These are phyloP conservation scores for Morone chrysops DNA, from an alignment of 2,113 vertebrate genomes.

Conservation along the genomic window DNA sequence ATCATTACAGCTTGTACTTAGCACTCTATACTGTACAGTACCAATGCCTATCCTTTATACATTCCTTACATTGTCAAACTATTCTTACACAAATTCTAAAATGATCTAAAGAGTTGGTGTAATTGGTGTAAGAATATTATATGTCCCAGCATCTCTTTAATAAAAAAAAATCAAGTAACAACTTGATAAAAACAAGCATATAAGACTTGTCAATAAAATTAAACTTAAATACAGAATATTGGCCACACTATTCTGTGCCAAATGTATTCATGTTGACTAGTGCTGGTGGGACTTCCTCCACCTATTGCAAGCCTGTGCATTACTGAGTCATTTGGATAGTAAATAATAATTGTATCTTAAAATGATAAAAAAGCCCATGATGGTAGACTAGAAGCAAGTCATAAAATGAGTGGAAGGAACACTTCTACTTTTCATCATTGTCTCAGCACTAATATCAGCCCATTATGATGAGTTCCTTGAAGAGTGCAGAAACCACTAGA, in stretches of 20 bases:
- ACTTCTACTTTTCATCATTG: conserved; percentile 54
- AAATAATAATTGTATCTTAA: conserved; percentile 51
- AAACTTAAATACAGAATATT: conserved; percentile 79
- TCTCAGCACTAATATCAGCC: conserved; percentile 66
- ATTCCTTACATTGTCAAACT: conserved; percentile 73
- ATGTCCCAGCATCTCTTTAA: conserved; percentile 64
- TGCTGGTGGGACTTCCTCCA: conserved; percentile 59
- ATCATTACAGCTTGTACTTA: conserved; percentile 62
- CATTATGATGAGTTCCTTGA: conserved; percentile 22
- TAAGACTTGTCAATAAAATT: conserved; percentile 78
- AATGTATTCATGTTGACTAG: conserved; percentile 67
- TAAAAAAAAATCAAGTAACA: conserved; percentile 53
- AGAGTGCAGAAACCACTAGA: conserved; percentile 77
- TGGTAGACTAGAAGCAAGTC: conserved; percentile 41
- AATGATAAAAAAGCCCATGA: conserved; percentile 47
- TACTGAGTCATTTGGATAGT: conserved; percentile 49
- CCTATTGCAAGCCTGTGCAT: conserved; percentile 65
- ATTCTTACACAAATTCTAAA: conserved; percentile 64
- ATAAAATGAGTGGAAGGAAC: conserved; percentile 58
- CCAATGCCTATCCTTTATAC: conserved; percentile 70
- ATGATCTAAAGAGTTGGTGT: conserved; percentile 52
- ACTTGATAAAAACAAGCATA: conserved; percentile 67
- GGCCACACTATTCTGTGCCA: conserved; percentile 51
- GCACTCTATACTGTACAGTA: conserved; percentile 70
- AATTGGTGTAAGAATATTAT: conserved; percentile 65